Evolutionary conservation across 2,113 vertebrate species (phyloP), one percentile per base, ranked within the genome.

Genomic region (Nothoprocta pentlandii): DNA sequence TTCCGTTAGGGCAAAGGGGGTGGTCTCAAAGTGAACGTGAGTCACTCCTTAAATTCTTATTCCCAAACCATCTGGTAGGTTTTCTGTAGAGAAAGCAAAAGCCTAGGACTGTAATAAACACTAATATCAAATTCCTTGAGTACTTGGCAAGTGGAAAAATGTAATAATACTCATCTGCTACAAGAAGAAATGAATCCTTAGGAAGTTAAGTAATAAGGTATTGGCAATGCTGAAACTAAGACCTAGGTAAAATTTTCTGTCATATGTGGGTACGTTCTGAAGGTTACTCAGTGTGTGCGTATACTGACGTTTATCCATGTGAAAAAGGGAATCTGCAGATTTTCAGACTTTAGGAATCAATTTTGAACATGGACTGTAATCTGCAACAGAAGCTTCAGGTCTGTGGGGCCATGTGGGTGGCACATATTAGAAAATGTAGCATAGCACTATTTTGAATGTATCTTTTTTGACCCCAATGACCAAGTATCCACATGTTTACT

Each of bases 21-120:
- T 95, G 59, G 34, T 95, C 82, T 97, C 80, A 89, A 80, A 87
- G 77, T 61, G 71, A 95, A 64, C 39, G 42, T 67, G 93, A 95
- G 85, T 90, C 51, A 21, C 70, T 87, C 88, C 61, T 83, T 85
- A 91, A 92, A 66, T 90, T 95, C 44, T 67, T 87, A 74, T 42
- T 96, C 63, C 69, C 69, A 80, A 64, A 80, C 95, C 62, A 68
- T 88, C 92, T 89, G 90, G 59, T 64, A 69, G 11, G 19, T 73
- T 83, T 82, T 78, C 47, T 64, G 47, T 49, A 86, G 54, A 59
- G 41, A 74, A 66, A 63, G 10, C 78, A 93, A 42, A 92, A 93
- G 26, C 87, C 1, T 2, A 90, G 78, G 82, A 69, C 53, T 79
- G 63, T 80, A 88, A 78, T 90, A 92, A 95, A 94, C 90, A 83